A percentile compares a stretch with the other conserved stretches of the same genome.
Evolutionary conservation across 2,113 vertebrate genomes (phyloP).

Genomic region (Aythya baeri): DNA sequence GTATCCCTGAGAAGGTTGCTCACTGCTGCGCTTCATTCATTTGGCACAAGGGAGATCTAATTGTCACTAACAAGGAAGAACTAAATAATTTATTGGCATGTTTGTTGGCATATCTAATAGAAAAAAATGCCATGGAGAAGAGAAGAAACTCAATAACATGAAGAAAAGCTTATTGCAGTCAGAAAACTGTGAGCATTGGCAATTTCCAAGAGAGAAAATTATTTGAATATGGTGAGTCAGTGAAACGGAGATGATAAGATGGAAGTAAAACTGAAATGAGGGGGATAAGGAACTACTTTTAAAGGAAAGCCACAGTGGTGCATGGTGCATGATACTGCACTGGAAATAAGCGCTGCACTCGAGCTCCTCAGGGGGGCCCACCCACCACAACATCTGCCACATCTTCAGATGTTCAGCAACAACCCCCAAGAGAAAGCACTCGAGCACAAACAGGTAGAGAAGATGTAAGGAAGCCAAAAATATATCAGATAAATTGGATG

Average conservation of each 20-base stretch:
- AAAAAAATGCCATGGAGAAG: neutral
- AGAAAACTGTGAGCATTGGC: neutral
- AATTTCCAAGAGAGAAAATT: neutral
- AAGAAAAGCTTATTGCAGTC: neutral
- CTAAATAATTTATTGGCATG: conserved; percentile 31
- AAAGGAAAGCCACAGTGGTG: neutral
- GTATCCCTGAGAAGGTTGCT: conserved; percentile 14
- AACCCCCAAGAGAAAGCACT: neutral
- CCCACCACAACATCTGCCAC: neutral
- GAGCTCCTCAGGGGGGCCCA: neutral
- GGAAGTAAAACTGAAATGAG: neutral
- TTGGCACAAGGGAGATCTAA: conserved; percentile 47
- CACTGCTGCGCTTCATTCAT: neutral
- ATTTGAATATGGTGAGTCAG: neutral
- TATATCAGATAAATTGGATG: neutral
- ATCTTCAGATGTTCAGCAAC: neutral
- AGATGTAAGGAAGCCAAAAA: neutral
- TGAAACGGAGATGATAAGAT: neutral
- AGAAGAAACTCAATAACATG: neutral
- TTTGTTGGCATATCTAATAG: neutral
- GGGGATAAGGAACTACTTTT: neutral
- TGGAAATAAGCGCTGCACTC: neutral
- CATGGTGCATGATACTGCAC: neutral
- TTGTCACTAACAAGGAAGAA: conserved; percentile 36
- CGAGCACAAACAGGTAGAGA: neutral